Evolutionary conservation across 2,797 vertebrate genomes (phyloP), one percentile per base, ranked within the genome.

Genomic region (Chelidonichthys spinosus): DNA sequence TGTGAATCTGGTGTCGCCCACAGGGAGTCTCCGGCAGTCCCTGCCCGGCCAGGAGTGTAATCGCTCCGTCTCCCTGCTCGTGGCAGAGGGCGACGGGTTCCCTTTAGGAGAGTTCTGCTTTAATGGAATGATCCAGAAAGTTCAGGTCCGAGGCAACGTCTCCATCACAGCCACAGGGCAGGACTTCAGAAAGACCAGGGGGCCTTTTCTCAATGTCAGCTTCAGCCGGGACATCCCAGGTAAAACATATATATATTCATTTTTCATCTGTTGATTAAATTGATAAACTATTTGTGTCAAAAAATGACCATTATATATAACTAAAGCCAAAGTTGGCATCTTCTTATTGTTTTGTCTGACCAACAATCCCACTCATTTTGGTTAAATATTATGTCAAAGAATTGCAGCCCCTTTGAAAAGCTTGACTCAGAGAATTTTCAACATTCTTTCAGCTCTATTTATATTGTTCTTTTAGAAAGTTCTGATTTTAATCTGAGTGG

Each of bases 81-180:
- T 94, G 13, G 89, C 85, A 0, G 89, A 94, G 69, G 77, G 25
- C 0, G 75, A 92, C 0, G 89, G 85, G 0, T 72, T 92, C 15
- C 70, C 87, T 13, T 32, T 98, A 0, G 97, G 98, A 11, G 74
- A 88, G 5, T 99, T 97, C 91, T 99, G 98, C 86, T 89, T 85
- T 0, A 79, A 86, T 0, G 97, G 97, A 36, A 77, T 85, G 25
- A 94, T 98, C 62, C 83, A 95, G 81, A 96, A 93, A 74, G 83
- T 99, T 81, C 96, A 96, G 89, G 87, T 97, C 81, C 94, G 94
- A 44, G 85, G 94, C 69, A 97, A 96, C 14, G 18, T 96, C 70
- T 95, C 95, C 0, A 68, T 99, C 88, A 95, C 93, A 0, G 90
- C 94, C 33, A 89, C 39, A 4, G 81, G 77, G 8, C 49, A 25